Conservation (phyloP, 1,140 invertebrate species). For the Pogonognathellus flavescens region DNA sequence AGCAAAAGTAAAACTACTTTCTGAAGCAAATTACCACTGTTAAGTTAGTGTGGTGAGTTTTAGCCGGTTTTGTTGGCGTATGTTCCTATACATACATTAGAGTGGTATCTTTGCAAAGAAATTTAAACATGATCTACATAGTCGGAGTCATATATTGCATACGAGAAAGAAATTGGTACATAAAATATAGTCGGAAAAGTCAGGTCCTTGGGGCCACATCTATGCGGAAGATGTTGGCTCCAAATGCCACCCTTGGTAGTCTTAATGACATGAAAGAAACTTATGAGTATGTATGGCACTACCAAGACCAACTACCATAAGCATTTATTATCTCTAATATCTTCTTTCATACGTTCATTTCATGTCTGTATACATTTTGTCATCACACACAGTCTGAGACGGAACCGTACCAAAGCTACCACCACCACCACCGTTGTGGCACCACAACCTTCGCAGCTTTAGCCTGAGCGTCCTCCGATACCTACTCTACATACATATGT, state of each 20-base stretch:
- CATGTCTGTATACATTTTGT: constrained; percentile 40
- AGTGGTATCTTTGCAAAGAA: background rate
- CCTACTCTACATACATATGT: too few species aligned
- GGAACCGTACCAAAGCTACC: background rate
- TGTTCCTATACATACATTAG: too few species aligned
- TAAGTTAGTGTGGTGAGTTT: constrained; percentile 28
- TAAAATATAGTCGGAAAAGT: constrained; percentile 29
- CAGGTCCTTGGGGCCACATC: constrained; percentile 43
- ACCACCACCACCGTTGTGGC: too few species aligned
- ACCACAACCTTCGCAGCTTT: too few species aligned
- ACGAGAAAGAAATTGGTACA: constrained; percentile 9
- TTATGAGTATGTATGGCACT: constrained; percentile 41
- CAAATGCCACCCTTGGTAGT: constrained; percentile 45
- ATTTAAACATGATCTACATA: constrained; percentile 21
- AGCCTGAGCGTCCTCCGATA: too few species aligned
- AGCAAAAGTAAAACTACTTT: constrained; percentile 24
- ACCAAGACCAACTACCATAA: constrained; percentile 42
- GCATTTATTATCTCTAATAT: constrained; percentile 50
- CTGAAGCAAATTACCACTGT: constrained; percentile 41
- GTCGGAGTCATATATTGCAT: background rate
- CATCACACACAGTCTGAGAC: constrained; percentile 5
- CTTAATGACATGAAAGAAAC: constrained; percentile 41
- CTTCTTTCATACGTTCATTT: constrained; percentile 29
- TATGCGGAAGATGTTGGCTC: constrained; percentile 40
- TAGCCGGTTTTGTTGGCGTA: background rate